Percentiles rank a stretch among this genome's conserved stretches.
phyloP scores from a whole-genome alignment of 1,140 invertebrate species.

The Ylistrum balloti region DNA sequence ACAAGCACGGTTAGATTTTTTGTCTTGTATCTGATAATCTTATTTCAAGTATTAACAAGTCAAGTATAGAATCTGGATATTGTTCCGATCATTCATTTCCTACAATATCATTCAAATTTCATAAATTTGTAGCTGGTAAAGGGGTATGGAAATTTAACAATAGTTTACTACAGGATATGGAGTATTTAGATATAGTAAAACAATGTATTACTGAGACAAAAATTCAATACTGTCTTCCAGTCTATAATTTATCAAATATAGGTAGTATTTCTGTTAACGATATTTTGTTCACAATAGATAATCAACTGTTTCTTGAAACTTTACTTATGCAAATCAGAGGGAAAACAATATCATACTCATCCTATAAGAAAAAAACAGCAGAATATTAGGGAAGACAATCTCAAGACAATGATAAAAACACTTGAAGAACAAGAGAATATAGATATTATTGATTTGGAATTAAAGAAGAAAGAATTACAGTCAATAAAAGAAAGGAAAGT shows the following conservation, averaged over 20 bases:
- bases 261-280: background rate
- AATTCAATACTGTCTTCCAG: conserved; percentile 40
- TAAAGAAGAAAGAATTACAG: background rate
- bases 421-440: background rate
- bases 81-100: background rate
- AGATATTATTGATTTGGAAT: background rate
- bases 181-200: conserved; percentile 47
- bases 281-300: background rate
- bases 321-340: too few relatives aligned
- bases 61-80: background rate
- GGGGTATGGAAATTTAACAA: too few relatives aligned
- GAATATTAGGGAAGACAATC: background rate
- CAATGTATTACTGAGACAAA: background rate
- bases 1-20: conserved; percentile 22
- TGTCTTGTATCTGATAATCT: background rate
- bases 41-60: background rate
- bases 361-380: conserved; percentile 45
- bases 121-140: too few relatives aligned
- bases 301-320: too few relatives aligned
- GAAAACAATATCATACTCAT: too few relatives aligned
- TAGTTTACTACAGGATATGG: conserved; percentile 34
- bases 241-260: conserved; percentile 50
- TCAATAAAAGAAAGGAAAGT: background rate
- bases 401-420: background rate
- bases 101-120: background rate